Conservation (phyloP, 2,888 invertebrate genomes). For the Caenorhabditis sp. region DNA sequence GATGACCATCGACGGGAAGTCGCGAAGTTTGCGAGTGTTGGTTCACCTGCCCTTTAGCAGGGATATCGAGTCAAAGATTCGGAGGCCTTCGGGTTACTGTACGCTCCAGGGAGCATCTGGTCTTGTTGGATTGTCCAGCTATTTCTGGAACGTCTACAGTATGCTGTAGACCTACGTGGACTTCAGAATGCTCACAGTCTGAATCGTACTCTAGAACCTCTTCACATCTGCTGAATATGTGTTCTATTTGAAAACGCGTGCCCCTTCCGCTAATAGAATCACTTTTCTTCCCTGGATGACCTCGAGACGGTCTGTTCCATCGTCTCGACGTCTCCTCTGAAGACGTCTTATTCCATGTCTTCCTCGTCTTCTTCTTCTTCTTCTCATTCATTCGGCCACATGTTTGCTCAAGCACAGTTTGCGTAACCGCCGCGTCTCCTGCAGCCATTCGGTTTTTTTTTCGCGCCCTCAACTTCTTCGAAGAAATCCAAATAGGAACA, state of each 20-base stretch:
- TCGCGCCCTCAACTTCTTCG: conserved; percentile 34
- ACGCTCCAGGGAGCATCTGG: no score
- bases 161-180: no score
- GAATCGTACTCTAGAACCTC: no score
- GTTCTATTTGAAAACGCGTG: not conserved
- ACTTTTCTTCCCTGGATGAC: no score
- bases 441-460: conserved; percentile 30
- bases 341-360: conserved; percentile 5
- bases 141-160: no score
- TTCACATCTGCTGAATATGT: not conserved
- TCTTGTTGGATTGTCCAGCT: no score
- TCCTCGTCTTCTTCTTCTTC: conserved; percentile 8
- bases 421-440: conserved; percentile 46
- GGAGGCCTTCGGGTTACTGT: no score
- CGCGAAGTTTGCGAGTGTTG: conserved; percentile 23
- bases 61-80: no score
- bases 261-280: no score
- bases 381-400: conserved; percentile 11
- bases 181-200: no score
- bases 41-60: conserved; percentile 36
- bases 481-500: conserved; percentile 58
- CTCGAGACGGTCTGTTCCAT: conserved; percentile 11
- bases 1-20: conserved; percentile 21
- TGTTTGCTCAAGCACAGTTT: conserved; percentile 52
- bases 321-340: conserved; percentile 2